phyloP scores from a whole-genome alignment of 1,140 invertebrate species.

The Megathymus violae region DNA sequence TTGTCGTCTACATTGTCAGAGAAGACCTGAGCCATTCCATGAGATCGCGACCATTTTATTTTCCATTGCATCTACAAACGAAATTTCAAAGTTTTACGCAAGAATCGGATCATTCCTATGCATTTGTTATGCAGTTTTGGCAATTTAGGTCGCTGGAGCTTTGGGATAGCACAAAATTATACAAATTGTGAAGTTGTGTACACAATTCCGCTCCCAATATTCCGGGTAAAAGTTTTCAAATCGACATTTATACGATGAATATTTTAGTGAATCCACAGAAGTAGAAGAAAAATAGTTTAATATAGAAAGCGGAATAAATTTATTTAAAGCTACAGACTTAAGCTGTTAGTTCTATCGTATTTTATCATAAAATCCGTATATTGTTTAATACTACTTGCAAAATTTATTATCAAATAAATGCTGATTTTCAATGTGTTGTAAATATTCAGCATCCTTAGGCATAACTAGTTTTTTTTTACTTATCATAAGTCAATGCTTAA shows the following conservation, averaged over 20 bases:
- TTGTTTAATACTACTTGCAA: no score
- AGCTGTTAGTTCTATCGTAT: no score
- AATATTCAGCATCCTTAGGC: no score
- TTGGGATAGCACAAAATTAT: constrained; percentile 18
- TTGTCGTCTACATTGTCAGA: no score
- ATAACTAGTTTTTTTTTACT: no score
- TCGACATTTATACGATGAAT: constrained; percentile 25
- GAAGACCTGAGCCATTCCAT: no score
- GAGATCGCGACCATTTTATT: neutral
- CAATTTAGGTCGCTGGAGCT: constrained; percentile 26
- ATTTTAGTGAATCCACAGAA: constrained; percentile 9
- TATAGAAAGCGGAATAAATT: neutral
- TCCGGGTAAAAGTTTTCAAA: constrained; percentile 22
- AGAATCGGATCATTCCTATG: constrained; percentile 16
- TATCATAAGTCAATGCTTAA: no score
- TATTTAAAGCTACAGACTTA: no score
- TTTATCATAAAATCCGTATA: no score
- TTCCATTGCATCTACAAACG: neutral
- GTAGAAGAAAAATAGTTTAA: neutral
- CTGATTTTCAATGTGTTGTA: no score
- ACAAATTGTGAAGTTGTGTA: constrained; percentile 30
- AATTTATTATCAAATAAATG: no score
- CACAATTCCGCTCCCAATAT: constrained; percentile 21
- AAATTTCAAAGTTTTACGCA: constrained; percentile 14
- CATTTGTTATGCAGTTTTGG: constrained; percentile 26